A percentile compares a stretch with the other conserved stretches of the same genome.
phyloP scores from a whole-genome alignment of 1,140 invertebrate genomes.

The Meteorus sp. region DNA sequence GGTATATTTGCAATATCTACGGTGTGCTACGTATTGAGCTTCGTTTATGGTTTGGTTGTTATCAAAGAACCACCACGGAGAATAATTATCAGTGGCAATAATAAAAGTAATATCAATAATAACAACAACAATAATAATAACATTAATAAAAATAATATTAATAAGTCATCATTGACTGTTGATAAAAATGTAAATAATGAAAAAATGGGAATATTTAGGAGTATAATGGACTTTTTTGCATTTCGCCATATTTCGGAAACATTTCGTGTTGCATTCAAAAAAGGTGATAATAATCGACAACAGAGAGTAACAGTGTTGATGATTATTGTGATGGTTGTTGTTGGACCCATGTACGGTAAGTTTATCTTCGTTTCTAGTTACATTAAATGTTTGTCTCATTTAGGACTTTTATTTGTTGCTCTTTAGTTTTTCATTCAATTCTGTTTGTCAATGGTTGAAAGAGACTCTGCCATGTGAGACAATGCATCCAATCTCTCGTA shows the following conservation, averaged over 20 bases:
- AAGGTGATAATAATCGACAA: constrained; percentile 70
- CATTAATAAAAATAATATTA: too few species aligned
- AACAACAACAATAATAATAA: too few species aligned
- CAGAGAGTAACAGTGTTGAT: constrained; percentile 74
- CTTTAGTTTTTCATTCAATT: too few species aligned
- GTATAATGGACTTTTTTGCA: constrained; percentile 69
- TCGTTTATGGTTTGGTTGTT: constrained; percentile 69
- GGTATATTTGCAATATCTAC: constrained; percentile 77
- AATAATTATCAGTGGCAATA: too few species aligned
- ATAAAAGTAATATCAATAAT: too few species aligned
- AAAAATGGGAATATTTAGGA: constrained; percentile 48
- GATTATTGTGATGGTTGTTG: constrained; percentile 79
- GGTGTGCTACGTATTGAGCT: constrained; percentile 71
- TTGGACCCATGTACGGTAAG: constrained; percentile 79
- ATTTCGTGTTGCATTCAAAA: constrained; percentile 74
- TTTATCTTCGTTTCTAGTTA: constrained; percentile 16
- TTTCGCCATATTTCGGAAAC: constrained; percentile 73
- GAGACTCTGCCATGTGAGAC: too few species aligned
- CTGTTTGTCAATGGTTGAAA: too few species aligned
- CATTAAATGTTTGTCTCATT: not conserved
- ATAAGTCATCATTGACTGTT: constrained; percentile 41
- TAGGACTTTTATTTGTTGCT: not conserved
- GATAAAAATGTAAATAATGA: constrained; percentile 25
- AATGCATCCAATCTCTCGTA: too few species aligned
- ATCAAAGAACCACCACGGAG: constrained; percentile 64